These are phyloP conservation scores for Temnothorax ravouxi DNA, from an alignment of 2,888 invertebrate genomes.

Conservation along the genomic window DNA sequence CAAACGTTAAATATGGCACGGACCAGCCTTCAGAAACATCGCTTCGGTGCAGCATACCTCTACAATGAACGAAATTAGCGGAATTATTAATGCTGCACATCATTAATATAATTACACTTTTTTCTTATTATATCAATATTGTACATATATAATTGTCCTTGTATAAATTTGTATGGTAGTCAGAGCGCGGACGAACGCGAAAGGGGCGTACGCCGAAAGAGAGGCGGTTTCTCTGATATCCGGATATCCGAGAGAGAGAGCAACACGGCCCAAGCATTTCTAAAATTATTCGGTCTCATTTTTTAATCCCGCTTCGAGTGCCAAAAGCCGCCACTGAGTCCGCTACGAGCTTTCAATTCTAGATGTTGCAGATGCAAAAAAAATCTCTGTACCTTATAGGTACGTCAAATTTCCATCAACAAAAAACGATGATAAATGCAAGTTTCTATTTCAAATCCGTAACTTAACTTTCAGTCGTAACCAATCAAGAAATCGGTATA, in stretches of 20 bases:
- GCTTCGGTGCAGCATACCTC: conserved; percentile 87
- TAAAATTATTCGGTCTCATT: conserved; percentile 29
- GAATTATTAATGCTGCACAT: not conserved
- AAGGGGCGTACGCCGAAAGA: conserved; percentile 61
- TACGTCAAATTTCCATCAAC: not conserved
- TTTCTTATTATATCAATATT: not conserved
- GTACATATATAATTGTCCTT: not conserved
- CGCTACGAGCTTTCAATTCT: not conserved
- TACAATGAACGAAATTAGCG: conserved; percentile 24
- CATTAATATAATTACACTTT: not conserved
- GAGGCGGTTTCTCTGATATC: conserved; percentile 67
- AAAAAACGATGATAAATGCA: not conserved
- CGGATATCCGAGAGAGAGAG: conserved; percentile 32
- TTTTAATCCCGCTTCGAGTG: conserved; percentile 38
- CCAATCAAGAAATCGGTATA: not conserved
- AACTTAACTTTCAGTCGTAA: not conserved
- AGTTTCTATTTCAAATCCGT: not conserved
- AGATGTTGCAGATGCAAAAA: not conserved
- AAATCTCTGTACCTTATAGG: not conserved
- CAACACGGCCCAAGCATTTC: conserved; percentile 7
- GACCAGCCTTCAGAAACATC: conserved; percentile 88
- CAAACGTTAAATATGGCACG: conserved; percentile 91
- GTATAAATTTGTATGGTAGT: conserved; percentile 43
- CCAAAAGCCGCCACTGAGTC: not conserved
- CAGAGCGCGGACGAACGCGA: conserved; percentile 58